Evolutionary conservation across 2,888 invertebrate species (phyloP).

Genomic region (Eupithecia centaureata): DNA sequence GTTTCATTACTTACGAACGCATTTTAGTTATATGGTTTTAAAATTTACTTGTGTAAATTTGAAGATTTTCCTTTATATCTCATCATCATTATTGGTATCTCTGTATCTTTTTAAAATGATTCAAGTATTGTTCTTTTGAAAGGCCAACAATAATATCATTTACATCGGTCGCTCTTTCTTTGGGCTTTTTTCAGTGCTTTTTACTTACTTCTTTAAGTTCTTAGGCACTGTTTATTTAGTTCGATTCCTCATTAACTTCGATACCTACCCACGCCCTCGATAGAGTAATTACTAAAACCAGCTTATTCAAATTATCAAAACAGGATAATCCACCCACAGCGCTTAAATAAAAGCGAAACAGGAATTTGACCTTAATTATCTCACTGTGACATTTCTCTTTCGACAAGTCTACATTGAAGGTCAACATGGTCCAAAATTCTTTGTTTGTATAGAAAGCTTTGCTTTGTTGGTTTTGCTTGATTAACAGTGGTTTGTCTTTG

Average conservation of each 20-base stretch:
- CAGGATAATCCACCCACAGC: background rate
- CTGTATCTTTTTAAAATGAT: too few species aligned
- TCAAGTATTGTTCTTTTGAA: background rate
- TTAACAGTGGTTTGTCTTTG: background rate
- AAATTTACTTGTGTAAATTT: background rate
- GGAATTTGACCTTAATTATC: constrained; percentile 40
- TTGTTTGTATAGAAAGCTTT: constrained; percentile 47
- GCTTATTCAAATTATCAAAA: background rate
- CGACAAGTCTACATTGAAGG: constrained; percentile 36
- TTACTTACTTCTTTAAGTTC: background rate
- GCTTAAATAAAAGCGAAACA: constrained; percentile 5
- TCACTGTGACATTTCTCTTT: constrained; percentile 41
- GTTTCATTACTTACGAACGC: background rate
- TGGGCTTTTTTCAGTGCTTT: background rate
- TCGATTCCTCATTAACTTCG: background rate
- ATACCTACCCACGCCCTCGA: background rate
- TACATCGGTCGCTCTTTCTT: background rate
- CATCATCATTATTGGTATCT: too few species aligned
- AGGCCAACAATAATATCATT: background rate
- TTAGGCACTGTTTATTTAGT: background rate
- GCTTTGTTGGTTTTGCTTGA: constrained; percentile 21
- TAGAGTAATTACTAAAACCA: background rate
- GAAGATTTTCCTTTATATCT: background rate
- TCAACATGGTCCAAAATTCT: constrained; percentile 40
- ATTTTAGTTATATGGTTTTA: background rate